phyloP scores from a whole-genome alignment of 92 coral and sea anemone species.

The Zoanthus sansibaricus region DNA sequence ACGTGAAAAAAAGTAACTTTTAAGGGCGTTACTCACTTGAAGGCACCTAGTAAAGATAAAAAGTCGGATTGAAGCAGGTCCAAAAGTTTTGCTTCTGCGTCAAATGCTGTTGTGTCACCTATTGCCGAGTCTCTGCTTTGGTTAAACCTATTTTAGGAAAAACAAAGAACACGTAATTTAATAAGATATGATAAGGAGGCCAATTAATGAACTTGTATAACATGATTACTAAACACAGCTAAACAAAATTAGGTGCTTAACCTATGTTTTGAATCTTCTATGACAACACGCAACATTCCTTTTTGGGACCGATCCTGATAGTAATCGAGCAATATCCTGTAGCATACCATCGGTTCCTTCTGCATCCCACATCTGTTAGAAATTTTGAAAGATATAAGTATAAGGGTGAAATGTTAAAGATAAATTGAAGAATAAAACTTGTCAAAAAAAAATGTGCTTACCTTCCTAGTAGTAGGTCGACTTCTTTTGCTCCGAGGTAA shows the following conservation, averaged over 20 bases:
- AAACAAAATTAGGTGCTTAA: not conserved
- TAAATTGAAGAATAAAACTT: not conserved
- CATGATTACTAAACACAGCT: not conserved
- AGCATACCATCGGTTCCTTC: constrained; percentile 64
- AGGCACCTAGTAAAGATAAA: constrained; percentile 81
- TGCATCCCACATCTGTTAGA: constrained; percentile 76
- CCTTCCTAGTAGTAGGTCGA: constrained; percentile 82
- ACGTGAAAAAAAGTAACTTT: no score
- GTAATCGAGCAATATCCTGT: constrained; percentile 66
- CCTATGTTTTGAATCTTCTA: constrained; percentile 86
- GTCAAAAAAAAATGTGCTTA: not conserved
- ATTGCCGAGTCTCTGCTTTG: constrained; percentile 79
- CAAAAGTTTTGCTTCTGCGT: constrained; percentile 85
- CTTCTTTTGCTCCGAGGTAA: constrained; percentile 77
- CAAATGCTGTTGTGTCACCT: constrained; percentile 76
- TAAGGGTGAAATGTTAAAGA: not conserved
- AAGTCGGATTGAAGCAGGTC: constrained; percentile 85
- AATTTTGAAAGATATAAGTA: not conserved
- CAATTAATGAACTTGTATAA: not conserved
- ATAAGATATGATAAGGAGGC: not conserved
- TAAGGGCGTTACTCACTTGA: constrained; percentile 63
- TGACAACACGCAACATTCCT: constrained; percentile 69
- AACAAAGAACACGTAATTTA: not conserved
- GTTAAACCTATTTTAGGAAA: constrained; percentile 65
- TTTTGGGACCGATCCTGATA: constrained; percentile 81